A percentile compares a stretch with the other conserved stretches of the same genome.
These are phyloP conservation scores for Parasteatoda lunata DNA, from an alignment of 2,888 invertebrate genomes.

Conservation along the genomic window DNA sequence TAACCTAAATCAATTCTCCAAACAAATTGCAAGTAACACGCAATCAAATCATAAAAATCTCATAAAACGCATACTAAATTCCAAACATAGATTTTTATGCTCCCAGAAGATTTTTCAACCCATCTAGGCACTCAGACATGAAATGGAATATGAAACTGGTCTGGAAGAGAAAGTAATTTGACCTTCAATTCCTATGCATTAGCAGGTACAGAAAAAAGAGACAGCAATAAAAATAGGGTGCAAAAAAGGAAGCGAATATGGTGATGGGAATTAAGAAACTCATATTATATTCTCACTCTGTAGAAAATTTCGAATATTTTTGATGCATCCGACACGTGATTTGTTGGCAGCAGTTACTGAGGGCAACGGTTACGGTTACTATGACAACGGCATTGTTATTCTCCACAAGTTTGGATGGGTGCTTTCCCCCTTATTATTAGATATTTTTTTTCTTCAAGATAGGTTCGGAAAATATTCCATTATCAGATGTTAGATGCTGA, in stretches of 20 bases:
- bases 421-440: too few relatives aligned
- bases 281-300: conserved; percentile 27
- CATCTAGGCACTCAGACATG: conserved; percentile 22
- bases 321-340: conserved; percentile 53
- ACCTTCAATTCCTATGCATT: conserved; percentile 44
- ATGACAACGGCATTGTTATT: conserved; percentile 61
- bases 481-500: too few relatives aligned
- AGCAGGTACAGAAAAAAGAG: conserved; percentile 5
- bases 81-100: conserved; percentile 19
- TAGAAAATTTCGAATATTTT: conserved; percentile 32
- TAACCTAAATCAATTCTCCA: not conserved
- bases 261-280: conserved; percentile 20
- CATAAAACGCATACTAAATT: conserved; percentile 30
- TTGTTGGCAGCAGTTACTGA: conserved; percentile 60
- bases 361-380: conserved; percentile 60
- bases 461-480: too few relatives aligned
- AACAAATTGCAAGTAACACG: not conserved
- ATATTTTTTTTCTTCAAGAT: too few relatives aligned
- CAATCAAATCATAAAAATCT: conserved; percentile 19
- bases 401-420: conserved; percentile 14
- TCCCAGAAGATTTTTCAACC: conserved; percentile 1
- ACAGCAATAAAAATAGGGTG: conserved; percentile 49
- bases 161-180: conserved; percentile 29
- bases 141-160: conserved; percentile 34
- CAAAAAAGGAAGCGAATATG: conserved; percentile 4